Percentiles rank a stretch among this genome's conserved stretches.
These are phyloP conservation scores for Amblyopsis hoosieri DNA, from an alignment of 2,797 vertebrate species.

Conservation along the genomic window DNA sequence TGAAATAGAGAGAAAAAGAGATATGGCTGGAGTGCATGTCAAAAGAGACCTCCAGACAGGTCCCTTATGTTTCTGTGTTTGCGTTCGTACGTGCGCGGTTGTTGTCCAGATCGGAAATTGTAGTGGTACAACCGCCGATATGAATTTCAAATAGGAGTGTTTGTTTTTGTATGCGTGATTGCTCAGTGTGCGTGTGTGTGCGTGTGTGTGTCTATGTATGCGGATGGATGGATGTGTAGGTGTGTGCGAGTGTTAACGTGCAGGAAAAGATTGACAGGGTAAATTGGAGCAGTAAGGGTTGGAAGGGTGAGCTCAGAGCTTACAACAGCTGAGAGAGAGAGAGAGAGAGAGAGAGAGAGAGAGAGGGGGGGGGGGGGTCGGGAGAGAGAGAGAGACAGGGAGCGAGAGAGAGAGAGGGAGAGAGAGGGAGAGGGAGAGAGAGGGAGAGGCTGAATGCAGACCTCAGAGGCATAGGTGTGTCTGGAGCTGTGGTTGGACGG, in stretches of 20 bases:
- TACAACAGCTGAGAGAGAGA: constrained; percentile 32
- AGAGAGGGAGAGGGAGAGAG: constrained; percentile 33
- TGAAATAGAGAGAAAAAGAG: not conserved
- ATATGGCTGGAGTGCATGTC: too few species aligned
- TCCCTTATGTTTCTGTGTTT: constrained; percentile 1
- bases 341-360: too few species aligned
- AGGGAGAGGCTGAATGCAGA: constrained; percentile 35
- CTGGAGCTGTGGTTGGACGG: constrained; percentile 36
- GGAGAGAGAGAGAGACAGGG: too few species aligned
- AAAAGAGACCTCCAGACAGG: too few species aligned
- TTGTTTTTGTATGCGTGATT: not conserved
- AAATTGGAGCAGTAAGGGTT: constrained; percentile 64
- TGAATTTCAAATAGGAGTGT: not conserved
- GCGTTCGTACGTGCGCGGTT: not conserved
- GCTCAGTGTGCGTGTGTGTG: constrained; percentile 9
- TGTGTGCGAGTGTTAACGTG: constrained; percentile 3
- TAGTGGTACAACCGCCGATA: constrained; percentile 34
- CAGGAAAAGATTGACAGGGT: constrained; percentile 62
- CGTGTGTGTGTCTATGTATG: constrained; percentile 8
- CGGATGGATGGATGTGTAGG: not conserved
- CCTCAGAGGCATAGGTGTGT: constrained; percentile 31
- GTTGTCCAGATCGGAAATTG: constrained; percentile 34
- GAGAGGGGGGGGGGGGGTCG: too few species aligned
- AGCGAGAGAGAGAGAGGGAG: not conserved
- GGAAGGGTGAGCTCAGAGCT: constrained; percentile 52